Evolutionary conservation across 2,888 invertebrate species (phyloP).

Genomic region (Tromatobia lineatoria): DNA sequence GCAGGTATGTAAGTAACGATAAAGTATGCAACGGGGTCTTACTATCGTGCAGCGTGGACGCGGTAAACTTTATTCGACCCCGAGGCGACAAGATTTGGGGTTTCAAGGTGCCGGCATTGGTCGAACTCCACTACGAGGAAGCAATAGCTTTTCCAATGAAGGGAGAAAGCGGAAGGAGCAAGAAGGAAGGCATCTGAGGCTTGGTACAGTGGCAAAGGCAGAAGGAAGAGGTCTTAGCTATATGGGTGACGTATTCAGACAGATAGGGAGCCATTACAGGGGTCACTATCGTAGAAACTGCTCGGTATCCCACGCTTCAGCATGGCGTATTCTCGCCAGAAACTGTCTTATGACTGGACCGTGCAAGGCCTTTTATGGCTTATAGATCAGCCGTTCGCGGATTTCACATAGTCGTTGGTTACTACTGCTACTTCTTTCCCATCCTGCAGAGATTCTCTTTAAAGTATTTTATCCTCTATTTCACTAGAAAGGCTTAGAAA

Average conservation of each 20-base stretch:
- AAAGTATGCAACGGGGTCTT: slow-evolving; percentile 53
- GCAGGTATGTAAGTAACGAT: slow-evolving; percentile 25
- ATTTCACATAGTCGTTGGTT: slow-evolving; percentile 41
- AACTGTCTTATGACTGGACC: slow-evolving; percentile 63
- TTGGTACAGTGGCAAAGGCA: slow-evolving; percentile 46
- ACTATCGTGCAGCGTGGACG: slow-evolving; percentile 52
- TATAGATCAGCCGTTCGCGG: slow-evolving; percentile 63
- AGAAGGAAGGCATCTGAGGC: neutral
- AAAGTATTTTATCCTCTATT: slow-evolving; percentile 37
- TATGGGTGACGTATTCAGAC: slow-evolving; percentile 62
- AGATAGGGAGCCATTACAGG: slow-evolving; percentile 68
- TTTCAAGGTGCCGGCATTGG: slow-evolving; percentile 56
- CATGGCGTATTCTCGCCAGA: slow-evolving; percentile 45
- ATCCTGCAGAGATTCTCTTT: slow-evolving; percentile 60
- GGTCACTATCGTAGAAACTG: slow-evolving; percentile 65
- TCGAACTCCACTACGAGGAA: slow-evolving; percentile 52
- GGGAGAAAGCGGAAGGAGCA: slow-evolving; percentile 21
- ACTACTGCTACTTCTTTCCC: slow-evolving; percentile 16
- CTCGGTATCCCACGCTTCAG: slow-evolving; percentile 45
- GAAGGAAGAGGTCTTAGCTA: slow-evolving; percentile 53
- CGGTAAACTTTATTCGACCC: slow-evolving; percentile 65
- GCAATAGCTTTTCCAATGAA: slow-evolving; percentile 62
- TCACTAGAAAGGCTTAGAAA: neutral
- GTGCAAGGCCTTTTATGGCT: slow-evolving; percentile 60
- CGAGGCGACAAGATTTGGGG: slow-evolving; percentile 56